phyloP scores from a whole-genome alignment of 2,113 vertebrate genomes.

The Larimichthys crocea region DNA sequence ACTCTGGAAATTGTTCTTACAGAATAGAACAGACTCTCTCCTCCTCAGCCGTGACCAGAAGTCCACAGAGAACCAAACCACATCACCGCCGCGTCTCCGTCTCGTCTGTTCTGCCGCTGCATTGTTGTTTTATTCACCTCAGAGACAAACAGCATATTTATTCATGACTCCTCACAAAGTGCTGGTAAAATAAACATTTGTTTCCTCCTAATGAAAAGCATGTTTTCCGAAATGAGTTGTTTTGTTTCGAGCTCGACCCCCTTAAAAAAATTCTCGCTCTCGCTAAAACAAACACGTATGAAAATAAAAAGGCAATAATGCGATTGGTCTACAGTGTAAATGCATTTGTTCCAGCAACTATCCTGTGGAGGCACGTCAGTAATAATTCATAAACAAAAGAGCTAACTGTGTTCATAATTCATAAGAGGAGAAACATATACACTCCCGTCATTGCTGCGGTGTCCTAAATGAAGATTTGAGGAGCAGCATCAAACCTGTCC shows the following conservation, averaged over 20 bases:
- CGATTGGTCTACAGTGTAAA: conserved; percentile 71
- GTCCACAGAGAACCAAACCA: conserved; percentile 73
- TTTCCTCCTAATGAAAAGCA: conserved; percentile 79
- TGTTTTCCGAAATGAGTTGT: conserved; percentile 78
- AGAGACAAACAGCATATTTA: conserved; percentile 81
- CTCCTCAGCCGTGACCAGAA: conserved; percentile 58
- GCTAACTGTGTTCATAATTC: conserved; percentile 81
- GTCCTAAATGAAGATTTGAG: neutral
- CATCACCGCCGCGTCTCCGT: conserved; percentile 55
- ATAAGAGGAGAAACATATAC: conserved; percentile 80
- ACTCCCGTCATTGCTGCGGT: conserved; percentile 54
- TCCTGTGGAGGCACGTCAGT: conserved; percentile 76
- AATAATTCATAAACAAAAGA: conserved; percentile 84
- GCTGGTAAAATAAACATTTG: conserved; percentile 80
- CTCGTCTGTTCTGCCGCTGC: conserved; percentile 64
- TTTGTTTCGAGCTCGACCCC: conserved; percentile 75
- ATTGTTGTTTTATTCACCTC: conserved; percentile 82
- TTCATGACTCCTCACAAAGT: conserved; percentile 78
- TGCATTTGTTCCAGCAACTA: conserved; percentile 75
- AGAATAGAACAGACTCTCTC: conserved; percentile 38
- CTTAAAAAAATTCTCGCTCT: conserved; percentile 57
- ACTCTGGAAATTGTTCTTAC: conserved; percentile 21
- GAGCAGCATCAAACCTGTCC: neutral
- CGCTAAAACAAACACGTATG: conserved; percentile 68
- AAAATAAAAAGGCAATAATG: conserved; percentile 75